Evolutionary conservation across 92 coral and sea anemone genomes (phyloP).

Genomic region (Phenganax marumi): DNA sequence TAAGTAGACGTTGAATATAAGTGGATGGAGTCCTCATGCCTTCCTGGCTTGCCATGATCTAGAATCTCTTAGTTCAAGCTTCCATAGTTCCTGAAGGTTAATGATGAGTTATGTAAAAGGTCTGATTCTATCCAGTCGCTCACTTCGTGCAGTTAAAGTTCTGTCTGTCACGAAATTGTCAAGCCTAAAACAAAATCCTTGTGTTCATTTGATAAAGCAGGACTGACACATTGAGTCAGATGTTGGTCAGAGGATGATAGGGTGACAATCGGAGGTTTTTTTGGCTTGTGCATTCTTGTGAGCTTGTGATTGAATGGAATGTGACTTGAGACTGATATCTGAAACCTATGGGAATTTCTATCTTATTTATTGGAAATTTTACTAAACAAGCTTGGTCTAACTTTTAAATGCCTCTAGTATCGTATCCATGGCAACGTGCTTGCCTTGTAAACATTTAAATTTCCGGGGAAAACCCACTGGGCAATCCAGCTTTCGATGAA

Average conservation of each 20-base stretch:
- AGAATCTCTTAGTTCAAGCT: not conserved
- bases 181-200: slow-evolving; percentile 22
- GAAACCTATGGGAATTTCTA: slow-evolving; percentile 28
- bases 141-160: slow-evolving; percentile 1
- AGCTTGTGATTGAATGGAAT: not conserved
- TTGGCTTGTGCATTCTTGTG: slow-evolving; percentile 25
- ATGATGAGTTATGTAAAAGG: slow-evolving; percentile 45
- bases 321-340: slow-evolving; percentile 37
- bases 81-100: not conserved
- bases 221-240: not conserved
- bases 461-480: too few relatives aligned
- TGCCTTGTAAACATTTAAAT: too few relatives aligned
- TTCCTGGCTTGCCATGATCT: not conserved
- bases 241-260: not conserved
- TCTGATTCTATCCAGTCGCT: slow-evolving; percentile 35
- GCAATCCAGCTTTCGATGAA: too few relatives aligned
- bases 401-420: not conserved
- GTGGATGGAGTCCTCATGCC: not conserved
- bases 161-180: not conserved
- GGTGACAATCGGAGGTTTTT: not conserved
- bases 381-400: not conserved
- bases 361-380: not conserved
- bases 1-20: too few relatives aligned
- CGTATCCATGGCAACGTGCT: too few relatives aligned
- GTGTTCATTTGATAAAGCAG: not conserved